Base-by-base conservation (phyloP, 2,797 vertebrate species). In the Malacoraja senta region DNA sequence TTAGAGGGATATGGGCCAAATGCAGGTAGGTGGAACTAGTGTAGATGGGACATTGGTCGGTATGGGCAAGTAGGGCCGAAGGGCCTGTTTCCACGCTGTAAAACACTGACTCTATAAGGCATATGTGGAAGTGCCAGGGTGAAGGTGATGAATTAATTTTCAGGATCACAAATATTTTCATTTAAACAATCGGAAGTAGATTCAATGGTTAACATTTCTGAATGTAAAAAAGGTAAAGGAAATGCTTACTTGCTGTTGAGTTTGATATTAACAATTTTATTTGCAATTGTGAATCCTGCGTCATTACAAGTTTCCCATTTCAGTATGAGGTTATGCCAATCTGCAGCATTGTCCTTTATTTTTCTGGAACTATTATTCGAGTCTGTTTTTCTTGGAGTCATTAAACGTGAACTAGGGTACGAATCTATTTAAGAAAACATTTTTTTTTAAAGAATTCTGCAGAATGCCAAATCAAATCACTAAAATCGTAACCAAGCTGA, bases 281-380 rank as follows among this genome's bases (percentile, higher is more conserved):
- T 96, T 0, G 97, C 97, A 0, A 78, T 93, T 0, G 90, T 93
- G 94, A 98, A 98, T 0, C 98, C 98, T 0, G 95, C 94, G 0
- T 98, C 96, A 8, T 96, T 99, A 76, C 98, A 95, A 13, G 94
- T 95, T 29, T 99, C 98, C 99, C 99, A 99, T 93, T 97, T 97
- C 94, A 97, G 94, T 93, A 98, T 97, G 94, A 99, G 96, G 95
- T 99, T 99, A 94, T 99, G 98, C 98, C 98, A 99, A 93, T 99
- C 98, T 0, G 98, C 98, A 0, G 97, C 98, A 53, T 98, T 98
- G 95, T 99, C 98, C 95, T 97, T 99, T 93, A 99, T 95, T 95
- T 98, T 99, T 90, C 98, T 97, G 9, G 96, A 97, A 93, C 97
- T 99, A 96, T 97, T 97, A 58, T 97, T 97, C 74, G 98, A 95